These are phyloP conservation scores for Erethizon dorsatum DNA, from an alignment of 2,797 vertebrate genomes.

Conservation along the genomic window DNA sequence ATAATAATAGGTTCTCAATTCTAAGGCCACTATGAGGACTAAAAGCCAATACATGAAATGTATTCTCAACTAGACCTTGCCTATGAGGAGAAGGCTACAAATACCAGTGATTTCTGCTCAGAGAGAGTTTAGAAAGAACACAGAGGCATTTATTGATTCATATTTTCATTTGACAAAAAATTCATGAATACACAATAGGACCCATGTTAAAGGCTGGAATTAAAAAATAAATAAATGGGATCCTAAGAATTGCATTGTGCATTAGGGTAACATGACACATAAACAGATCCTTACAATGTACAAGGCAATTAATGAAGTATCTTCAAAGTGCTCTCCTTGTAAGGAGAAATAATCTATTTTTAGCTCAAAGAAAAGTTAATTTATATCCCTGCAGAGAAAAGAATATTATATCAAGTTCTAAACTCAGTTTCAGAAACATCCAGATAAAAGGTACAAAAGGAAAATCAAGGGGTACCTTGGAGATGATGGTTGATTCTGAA, in stretches of 20 bases:
- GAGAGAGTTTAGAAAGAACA: not conserved
- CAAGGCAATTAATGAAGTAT: not conserved
- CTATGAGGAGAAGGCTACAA: not conserved
- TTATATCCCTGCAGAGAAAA: not conserved
- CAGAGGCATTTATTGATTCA: not conserved
- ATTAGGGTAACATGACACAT: not conserved
- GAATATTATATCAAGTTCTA: not conserved
- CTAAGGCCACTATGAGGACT: not conserved
- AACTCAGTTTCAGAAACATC: not conserved
- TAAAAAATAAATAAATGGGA: not conserved
- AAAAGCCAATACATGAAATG: not conserved
- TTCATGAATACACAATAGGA: not conserved
- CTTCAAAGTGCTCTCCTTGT: not conserved
- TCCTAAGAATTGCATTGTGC: not conserved
- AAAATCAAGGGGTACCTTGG: no score
- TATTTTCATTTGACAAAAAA: slow-evolving; percentile 32
- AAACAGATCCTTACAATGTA: not conserved
- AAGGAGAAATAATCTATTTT: not conserved
- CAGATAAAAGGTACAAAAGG: not conserved
- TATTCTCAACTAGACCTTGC: not conserved
- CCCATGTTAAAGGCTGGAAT: not conserved
- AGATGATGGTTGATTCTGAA: no score
- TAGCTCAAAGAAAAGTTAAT: not conserved
- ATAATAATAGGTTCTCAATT: not conserved
- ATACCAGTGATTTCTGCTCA: not conserved